These are phyloP conservation scores for Micrastur ruficollis DNA, from an alignment of 2,797 vertebrate genomes.

Conservation along the genomic window DNA sequence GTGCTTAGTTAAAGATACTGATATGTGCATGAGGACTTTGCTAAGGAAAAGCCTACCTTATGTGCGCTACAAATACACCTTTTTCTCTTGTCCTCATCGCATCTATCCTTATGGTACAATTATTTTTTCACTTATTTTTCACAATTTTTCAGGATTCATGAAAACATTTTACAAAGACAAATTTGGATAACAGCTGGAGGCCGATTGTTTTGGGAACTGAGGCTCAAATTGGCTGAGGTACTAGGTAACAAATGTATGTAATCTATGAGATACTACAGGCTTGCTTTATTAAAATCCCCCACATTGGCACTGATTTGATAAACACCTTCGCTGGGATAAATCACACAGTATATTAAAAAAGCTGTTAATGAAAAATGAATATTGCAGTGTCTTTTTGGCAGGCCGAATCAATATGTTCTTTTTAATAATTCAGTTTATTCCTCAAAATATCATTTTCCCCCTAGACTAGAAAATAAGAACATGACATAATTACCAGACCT, in stretches of 20 bases:
- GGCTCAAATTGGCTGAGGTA: constrained; percentile 28
- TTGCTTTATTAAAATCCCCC: constrained; percentile 35
- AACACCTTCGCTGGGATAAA: background rate
- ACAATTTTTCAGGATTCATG: background rate
- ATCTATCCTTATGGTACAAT: background rate
- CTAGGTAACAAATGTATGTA: constrained; percentile 40
- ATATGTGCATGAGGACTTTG: background rate
- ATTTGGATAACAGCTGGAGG: constrained; percentile 57
- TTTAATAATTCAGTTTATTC: constrained; percentile 60
- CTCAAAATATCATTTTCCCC: constrained; percentile 12
- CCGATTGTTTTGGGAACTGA: constrained; percentile 42
- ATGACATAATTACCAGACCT: background rate
- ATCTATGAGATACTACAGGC: background rate
- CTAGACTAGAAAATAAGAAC: constrained; percentile 49
- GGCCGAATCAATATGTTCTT: background rate
- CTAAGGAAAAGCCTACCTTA: background rate
- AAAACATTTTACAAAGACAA: constrained; percentile 33
- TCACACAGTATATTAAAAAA: constrained; percentile 42
- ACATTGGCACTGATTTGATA: background rate
- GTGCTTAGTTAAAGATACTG: background rate
- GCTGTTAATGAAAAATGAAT: constrained; percentile 67
- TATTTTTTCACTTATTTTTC: background rate
- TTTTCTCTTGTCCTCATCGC: background rate
- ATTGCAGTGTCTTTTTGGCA: constrained; percentile 32
- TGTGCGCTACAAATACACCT: background rate